A percentile compares a stretch with the other conserved stretches of the same genome.
Conservation (phyloP, 2,797 vertebrate species). For the Pantherophis alleghaniensis region DNA sequence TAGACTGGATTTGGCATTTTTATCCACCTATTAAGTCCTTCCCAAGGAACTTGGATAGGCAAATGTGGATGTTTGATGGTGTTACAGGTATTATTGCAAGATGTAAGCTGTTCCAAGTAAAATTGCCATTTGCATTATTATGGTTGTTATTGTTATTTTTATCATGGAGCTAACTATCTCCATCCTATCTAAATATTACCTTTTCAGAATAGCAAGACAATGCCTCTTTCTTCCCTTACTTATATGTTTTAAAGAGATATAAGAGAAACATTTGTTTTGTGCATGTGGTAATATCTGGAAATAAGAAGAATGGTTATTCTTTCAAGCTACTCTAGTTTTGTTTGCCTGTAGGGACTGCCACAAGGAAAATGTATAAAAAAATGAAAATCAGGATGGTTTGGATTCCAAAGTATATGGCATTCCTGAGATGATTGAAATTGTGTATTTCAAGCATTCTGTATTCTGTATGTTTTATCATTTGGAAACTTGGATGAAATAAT, state of each 20-base stretch:
- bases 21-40: not conserved
- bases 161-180: not conserved
- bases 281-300: not conserved
- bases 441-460: not conserved
- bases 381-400: not conserved
- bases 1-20: not conserved
- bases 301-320: not conserved
- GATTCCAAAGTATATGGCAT: not conserved
- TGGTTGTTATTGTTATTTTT: not conserved
- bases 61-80: not conserved
- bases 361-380: not conserved
- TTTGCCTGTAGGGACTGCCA: not conserved
- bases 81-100: not conserved
- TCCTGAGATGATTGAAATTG: not conserved
- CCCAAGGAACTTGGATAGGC: not conserved
- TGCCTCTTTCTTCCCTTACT: not conserved
- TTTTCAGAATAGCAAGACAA: not conserved
- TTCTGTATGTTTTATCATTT: not conserved
- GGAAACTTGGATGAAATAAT: not conserved
- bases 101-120: not conserved
- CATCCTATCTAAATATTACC: not conserved
- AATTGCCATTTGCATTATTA: not conserved
- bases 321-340: not conserved
- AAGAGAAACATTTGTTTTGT: not conserved
- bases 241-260: not conserved